Conservation (phyloP, 2,113 vertebrate genomes). For the Meleagris gallopavo region DNA sequence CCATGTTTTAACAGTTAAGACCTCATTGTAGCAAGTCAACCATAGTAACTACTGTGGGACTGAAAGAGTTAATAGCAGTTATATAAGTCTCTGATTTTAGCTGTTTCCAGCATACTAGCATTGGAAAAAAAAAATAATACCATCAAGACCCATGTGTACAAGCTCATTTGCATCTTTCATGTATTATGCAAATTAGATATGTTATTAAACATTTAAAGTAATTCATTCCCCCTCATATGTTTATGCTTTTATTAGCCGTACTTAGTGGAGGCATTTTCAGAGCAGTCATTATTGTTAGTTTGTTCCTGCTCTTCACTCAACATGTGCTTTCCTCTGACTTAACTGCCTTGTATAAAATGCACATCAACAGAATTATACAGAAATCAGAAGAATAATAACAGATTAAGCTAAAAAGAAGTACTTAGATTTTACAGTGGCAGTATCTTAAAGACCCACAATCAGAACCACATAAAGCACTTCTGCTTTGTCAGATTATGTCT, state of each 20-base stretch:
- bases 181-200: conserved; percentile 6
- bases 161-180: not conserved
- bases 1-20: not conserved
- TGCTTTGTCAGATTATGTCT: not conserved
- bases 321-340: not conserved
- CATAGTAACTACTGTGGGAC: not conserved
- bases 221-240: not conserved
- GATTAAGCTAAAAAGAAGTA: not conserved
- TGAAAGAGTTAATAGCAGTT: not conserved
- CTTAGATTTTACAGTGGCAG: not conserved
- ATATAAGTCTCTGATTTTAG: not conserved
- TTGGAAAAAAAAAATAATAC: not conserved
- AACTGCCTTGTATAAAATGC: not conserved
- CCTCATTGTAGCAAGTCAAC: not conserved
- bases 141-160: not conserved
- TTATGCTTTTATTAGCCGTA: not conserved
- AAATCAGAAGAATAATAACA: not conserved
- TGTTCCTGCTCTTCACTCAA: not conserved
- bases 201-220: conserved; percentile 37
- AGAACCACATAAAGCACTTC: not conserved
- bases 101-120: not conserved
- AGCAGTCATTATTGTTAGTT: not conserved
- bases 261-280: not conserved
- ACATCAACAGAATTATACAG: not conserved
- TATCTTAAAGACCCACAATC: not conserved